Conservation (phyloP, 53 echinoderm and acorn worm genomes). For the Actinopyga echinites region DNA sequence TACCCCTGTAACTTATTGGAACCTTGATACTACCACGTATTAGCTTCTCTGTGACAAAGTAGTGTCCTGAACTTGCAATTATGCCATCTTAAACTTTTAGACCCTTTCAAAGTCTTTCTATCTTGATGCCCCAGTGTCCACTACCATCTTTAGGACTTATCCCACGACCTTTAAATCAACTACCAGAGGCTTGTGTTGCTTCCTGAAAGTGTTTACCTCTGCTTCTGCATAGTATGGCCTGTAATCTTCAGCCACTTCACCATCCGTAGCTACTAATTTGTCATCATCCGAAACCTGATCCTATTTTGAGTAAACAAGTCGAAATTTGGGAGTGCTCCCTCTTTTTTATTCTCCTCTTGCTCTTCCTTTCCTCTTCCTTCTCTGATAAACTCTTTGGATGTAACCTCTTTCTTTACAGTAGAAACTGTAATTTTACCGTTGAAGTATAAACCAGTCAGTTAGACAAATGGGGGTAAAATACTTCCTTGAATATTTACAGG, state of each 20-base stretch:
- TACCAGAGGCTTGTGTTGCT: background rate
- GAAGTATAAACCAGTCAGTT: too few relatives aligned
- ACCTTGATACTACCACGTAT: conserved; percentile 20
- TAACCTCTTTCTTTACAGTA: background rate
- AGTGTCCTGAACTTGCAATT: background rate
- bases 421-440: too few relatives aligned
- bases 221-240: background rate
- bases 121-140: background rate
- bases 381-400: background rate
- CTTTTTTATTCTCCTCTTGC: too few relatives aligned
- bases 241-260: background rate
- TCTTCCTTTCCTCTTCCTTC: background rate
- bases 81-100: too few relatives aligned
- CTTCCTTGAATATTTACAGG: too few relatives aligned
- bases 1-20: conserved; percentile 34
- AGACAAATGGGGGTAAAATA: too few relatives aligned
- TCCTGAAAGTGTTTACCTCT: background rate
- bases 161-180: background rate
- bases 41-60: too few relatives aligned
- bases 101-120: background rate
- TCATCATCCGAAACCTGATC: background rate
- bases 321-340: background rate
- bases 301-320: background rate
- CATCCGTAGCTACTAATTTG: background rate
- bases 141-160: background rate